phyloP scores from a whole-genome alignment of 2,888 invertebrate genomes.

The Hirtodrosophila trivittata region DNA sequence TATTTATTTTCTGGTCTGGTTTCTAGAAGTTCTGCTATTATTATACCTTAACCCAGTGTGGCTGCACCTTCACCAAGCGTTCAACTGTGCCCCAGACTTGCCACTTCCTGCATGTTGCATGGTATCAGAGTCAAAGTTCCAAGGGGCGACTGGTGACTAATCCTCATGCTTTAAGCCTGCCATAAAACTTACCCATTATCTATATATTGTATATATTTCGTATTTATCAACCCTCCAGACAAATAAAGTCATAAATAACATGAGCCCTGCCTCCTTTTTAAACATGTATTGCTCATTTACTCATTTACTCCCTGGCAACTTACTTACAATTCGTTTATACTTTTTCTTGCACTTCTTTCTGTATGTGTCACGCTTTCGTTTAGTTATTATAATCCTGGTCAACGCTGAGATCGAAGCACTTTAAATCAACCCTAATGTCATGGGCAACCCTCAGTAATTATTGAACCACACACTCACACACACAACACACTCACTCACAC shows the following conservation, averaged over 20 bases:
- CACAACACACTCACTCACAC: too few species aligned
- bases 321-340: constrained; percentile 24
- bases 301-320: constrained; percentile 20
- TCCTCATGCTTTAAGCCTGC: too few species aligned
- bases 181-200: constrained; percentile 26
- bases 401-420: constrained; percentile 15
- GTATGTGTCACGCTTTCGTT: constrained; percentile 40
- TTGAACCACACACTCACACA: too few species aligned
- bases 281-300: constrained; percentile 14
- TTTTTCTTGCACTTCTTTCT: constrained; percentile 29
- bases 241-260: too few species aligned
- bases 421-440: not conserved
- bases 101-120: constrained; percentile 46
- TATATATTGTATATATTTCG: too few species aligned
- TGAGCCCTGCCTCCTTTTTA: constrained; percentile 18
- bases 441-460: constrained; percentile 39
- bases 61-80: too few species aligned
- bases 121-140: not conserved
- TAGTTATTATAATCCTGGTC: constrained; percentile 37
- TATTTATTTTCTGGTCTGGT: too few species aligned
- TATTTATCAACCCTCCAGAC: too few species aligned
- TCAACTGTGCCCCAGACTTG: constrained; percentile 6
- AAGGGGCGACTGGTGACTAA: constrained; percentile 39
- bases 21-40: not conserved
- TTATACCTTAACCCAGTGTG: not conserved